Evolutionary conservation across 2,888 invertebrate genomes (phyloP), one percentile per base, ranked within the genome.

Genomic region (Hydraecia micacea): DNA sequence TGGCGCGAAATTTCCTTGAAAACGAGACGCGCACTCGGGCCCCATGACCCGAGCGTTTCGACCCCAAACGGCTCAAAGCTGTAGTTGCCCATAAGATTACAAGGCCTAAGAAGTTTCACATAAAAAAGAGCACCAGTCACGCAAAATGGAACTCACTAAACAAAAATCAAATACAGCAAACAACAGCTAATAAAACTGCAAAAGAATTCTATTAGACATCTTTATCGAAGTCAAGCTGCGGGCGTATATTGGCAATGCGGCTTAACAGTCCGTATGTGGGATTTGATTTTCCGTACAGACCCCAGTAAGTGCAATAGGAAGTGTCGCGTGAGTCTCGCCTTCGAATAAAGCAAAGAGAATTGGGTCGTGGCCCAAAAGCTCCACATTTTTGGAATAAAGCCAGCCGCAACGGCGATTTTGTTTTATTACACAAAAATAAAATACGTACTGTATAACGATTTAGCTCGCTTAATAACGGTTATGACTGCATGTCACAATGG

Each of bases 261-360:
- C 90, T 91, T 91, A 89, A 86, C 89, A 88, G 88, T 88, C 86
- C 89, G 86, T 89, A 89, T 90, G 90, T 90, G 89, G 91, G 91
- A 92, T 94, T 93, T 93, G 92, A 93, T 94, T 93, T 92, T 89
- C 88, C 79, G 82, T 89, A 88, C 90, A 89, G 86, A 85, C 80
- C 79, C 79, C 84, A 81, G 91, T 93, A 93, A 94, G 92, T 95
- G 93, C 93, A 94, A 93, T 93, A 93, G 94, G 94, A 94, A 95
- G 93, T 94, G 94, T 95, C 95, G 93, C 93, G 92, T 93, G 93
- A 93, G 89, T 91, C 90, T 91, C 91, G 90, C 91, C 90, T 91
- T 92, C 90, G 92, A 93, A 95, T 95, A 95, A 95, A 95, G 93
- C 93, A 93, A 92, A 91, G 92, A 90, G 94, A 96, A 95, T 94